Conservation (phyloP, 2,113 vertebrate species). For the Thymallus thymallus region DNA sequence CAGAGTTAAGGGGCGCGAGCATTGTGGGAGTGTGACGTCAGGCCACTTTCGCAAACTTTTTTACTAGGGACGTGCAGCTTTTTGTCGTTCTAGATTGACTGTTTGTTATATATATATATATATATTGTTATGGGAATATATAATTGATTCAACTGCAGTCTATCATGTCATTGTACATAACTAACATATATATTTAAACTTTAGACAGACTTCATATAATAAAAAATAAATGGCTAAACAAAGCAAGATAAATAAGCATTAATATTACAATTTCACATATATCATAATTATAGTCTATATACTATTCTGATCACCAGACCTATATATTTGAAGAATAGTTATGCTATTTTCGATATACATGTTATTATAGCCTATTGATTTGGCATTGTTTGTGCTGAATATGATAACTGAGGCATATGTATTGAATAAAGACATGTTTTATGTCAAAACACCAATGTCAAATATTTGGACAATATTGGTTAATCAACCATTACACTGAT, state of each 20-base stretch:
- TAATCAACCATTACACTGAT: not conserved
- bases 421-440: not conserved
- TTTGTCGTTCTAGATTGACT: not conserved
- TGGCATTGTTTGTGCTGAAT: not conserved
- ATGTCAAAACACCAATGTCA: not conserved
- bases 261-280: not conserved
- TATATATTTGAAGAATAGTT: not conserved
- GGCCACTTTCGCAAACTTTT: constrained; percentile 80
- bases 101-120: too few species aligned
- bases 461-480: not conserved
- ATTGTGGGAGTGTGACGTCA: constrained; percentile 86
- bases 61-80: constrained; percentile 50
- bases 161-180: not conserved
- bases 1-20: constrained; percentile 79
- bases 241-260: not conserved
- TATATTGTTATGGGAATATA: not conserved
- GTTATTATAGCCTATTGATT: not conserved
- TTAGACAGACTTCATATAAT: not conserved
- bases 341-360: not conserved
- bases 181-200: not conserved
- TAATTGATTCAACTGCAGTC: not conserved
- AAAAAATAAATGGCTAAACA: not conserved
- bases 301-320: not conserved
- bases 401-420: not conserved
- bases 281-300: not conserved